Evolutionary conservation across 2,888 invertebrate genomes (phyloP).

Genomic region (Andrena flavipes): DNA sequence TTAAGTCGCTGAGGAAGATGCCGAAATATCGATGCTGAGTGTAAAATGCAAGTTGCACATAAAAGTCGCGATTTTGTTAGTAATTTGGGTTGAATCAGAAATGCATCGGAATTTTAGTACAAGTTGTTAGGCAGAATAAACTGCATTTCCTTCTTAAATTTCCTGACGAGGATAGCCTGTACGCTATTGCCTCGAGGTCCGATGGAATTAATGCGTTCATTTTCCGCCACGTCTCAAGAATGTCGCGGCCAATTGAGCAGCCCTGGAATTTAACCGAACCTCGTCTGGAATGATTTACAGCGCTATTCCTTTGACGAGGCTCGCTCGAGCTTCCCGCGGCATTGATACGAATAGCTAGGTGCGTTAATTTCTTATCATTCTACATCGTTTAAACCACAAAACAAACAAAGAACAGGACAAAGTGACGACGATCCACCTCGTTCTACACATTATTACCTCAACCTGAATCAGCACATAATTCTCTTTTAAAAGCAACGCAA

Average conservation of each 20-base stretch:
- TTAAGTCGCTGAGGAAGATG: too few species aligned
- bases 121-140: too few species aligned
- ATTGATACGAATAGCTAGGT: neutral
- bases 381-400: neutral
- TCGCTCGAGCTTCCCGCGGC: neutral
- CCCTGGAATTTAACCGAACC: conserved; percentile 7
- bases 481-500: neutral
- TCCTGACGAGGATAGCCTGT: neutral
- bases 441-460: neutral
- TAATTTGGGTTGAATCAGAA: too few species aligned
- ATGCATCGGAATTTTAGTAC: too few species aligned
- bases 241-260: conserved; percentile 12
- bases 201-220: conserved; percentile 12
- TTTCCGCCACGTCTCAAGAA: conserved; percentile 5
- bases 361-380: neutral
- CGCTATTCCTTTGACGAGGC: neutral
- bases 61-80: too few species aligned
- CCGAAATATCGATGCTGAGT: too few species aligned
- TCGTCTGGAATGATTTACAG: neutral
- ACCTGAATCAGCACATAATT: neutral
- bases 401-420: neutral
- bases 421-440: conserved; percentile 10
- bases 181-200: neutral
- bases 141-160: neutral
- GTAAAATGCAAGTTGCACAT: too few species aligned